Base-by-base conservation (phyloP, 2,888 invertebrate species). In the Pseudanteris insignis region DNA sequence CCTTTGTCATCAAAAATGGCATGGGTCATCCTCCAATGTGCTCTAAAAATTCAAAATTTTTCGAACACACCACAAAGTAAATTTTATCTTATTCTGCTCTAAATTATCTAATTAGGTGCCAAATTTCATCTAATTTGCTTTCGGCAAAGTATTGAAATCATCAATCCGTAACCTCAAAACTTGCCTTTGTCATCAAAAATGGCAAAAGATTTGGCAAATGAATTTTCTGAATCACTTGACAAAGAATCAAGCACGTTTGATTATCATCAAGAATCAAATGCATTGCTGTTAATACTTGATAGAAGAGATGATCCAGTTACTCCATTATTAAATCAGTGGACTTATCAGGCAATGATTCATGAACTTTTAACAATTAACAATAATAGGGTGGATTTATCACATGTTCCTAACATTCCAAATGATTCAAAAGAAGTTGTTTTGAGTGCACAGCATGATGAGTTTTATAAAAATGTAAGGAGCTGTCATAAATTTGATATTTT, bases 261-360 rank as follows among this genome's bases (percentile, higher is more conserved):
- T 70, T 92, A 92, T 78, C 86, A 90, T n/a, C 88, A 89, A 50
- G 81, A 85, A 33, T 87, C 90, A 0, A 85, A 88, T 26, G 92
- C 96, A 0, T 82, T 95, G 63, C 80, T 99, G 51, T 80, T 99
- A 21, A 90, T 99, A 62, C 77, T 99, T 25, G 99, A 99, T 79
- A 84, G 99, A 66, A 84, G 93, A 68, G 94, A 94, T 77, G 99
- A 99, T 81, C 92, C 96, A 0, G 90, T 98, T 4, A 97, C 99
- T 0, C 99, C 99, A 0, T 81, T 99, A 47, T 82, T 99, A 18
- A 96, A 93, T 81, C 86, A 96, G 85, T 99, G 99, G 99, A 99
- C 98, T 0, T 99, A 99, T 82, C 98, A 99, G 81, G 99, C 99
- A 1, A 99, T 99, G 99, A 96, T 99, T 6, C 99, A 99, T 81